Base-by-base conservation (phyloP, 2,888 invertebrate genomes). In the Chrysolina haemoptera region DNA sequence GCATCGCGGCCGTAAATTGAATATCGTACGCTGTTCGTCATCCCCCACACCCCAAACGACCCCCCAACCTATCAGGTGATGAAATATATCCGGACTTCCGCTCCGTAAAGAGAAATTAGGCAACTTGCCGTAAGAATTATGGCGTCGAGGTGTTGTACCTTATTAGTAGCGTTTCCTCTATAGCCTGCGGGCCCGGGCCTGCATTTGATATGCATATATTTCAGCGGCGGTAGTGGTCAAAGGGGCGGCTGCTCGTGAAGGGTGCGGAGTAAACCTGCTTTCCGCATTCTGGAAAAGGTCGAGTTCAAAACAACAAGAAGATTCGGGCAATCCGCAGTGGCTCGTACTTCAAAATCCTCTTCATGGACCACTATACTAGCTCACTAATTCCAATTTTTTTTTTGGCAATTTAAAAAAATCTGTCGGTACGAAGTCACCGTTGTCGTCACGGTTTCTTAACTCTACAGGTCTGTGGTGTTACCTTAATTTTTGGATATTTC, bases 51-150 rank as follows among this genome's bases (percentile, higher is more conserved):
- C 22, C 43, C 55, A n/a, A 41, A n/a, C 63, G 22, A 27, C 68
- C 27, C 63, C 35, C 63, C 66, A 4, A 53, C 46, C 68, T 27
- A 50, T 66, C 68, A 72, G 71, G 76, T 74, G 74, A 71, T 76
- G 76, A 76, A 74, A 74, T 74, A 76, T 71, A 70, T 59, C 71
- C 76, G 74, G 70, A 76, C 74, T 71, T 74, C 76, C 76, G 73
- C 68, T 67, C 64, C 50, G 72, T 77, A 79, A 82, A 81, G 81
- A 81, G 81, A 83, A 83, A 83, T 83, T 83, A 82, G 82, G 80
- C 76, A 81, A 80, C 77, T 80, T 79, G 79, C 76, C 78, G 73
- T 76, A 79, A 82, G 83, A 84, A 80, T 83, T 84, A 83, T 83
- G 78, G 78, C 66, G 75, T 68, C 71, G 76, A 81, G 79, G 82